Evolutionary conservation across 2,113 vertebrate species (phyloP).

Genomic region (Nesoenas mayeri): DNA sequence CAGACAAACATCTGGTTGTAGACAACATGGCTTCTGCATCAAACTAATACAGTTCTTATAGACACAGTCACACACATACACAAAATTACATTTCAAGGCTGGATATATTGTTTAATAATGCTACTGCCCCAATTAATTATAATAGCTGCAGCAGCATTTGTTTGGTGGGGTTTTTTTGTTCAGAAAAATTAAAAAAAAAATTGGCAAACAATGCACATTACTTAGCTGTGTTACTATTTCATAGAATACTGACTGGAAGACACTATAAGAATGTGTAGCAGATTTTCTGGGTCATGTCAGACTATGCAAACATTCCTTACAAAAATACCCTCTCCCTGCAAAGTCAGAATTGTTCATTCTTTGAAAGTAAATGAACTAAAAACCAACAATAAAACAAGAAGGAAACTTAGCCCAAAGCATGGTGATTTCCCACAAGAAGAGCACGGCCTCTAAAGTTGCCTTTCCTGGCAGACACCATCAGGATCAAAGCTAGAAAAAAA

Average conservation of each 20-base stretch:
- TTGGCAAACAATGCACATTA: constrained; percentile 45
- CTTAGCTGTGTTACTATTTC: constrained; percentile 43
- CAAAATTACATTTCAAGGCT: constrained; percentile 65
- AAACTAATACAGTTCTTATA: constrained; percentile 63
- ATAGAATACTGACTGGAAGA: constrained; percentile 64
- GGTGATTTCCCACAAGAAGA: constrained; percentile 56
- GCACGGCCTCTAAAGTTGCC: not conserved
- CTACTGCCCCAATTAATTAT: constrained; percentile 48
- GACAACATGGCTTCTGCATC: constrained; percentile 65
- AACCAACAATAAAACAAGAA: constrained; percentile 5
- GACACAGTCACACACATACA: constrained; percentile 66
- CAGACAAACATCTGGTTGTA: constrained; percentile 64
- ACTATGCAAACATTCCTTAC: constrained; percentile 49
- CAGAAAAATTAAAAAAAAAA: constrained; percentile 43
- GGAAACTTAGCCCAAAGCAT: constrained; percentile 49
- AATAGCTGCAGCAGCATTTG: constrained; percentile 50
- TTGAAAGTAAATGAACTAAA: constrained; percentile 50
- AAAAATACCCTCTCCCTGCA: constrained; percentile 46
- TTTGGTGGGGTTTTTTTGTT: constrained; percentile 36
- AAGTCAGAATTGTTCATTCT: constrained; percentile 46
- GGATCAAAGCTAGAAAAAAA: constrained; percentile 59
- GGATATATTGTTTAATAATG: constrained; percentile 70
- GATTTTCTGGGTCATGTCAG: constrained; percentile 50
- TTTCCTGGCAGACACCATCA: constrained; percentile 3
- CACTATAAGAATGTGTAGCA: constrained; percentile 52